These are phyloP conservation scores for Teleogryllus oceanicus DNA, from an alignment of 2,888 invertebrate species.

Conservation along the genomic window DNA sequence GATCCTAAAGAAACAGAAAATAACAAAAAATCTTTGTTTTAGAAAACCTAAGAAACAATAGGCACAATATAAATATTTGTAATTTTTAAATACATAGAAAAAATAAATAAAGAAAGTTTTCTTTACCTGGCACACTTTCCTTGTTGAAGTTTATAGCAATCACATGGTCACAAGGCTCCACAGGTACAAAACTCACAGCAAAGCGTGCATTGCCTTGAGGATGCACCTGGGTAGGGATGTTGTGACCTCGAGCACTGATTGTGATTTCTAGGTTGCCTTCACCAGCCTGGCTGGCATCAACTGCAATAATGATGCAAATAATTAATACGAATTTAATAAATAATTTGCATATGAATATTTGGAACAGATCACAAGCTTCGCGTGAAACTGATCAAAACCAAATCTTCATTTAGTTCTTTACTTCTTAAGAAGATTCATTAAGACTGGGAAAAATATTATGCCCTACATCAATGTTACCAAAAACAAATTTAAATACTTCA, in stretches of 20 bases:
- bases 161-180: slow-evolving; percentile 88
- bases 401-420: too few relatives aligned
- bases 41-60: not conserved
- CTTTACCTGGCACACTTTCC: slow-evolving; percentile 57
- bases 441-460: too few relatives aligned
- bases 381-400: too few relatives aligned
- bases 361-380: too few relatives aligned
- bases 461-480: too few relatives aligned
- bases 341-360: too few relatives aligned
- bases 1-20: slow-evolving; percentile 67
- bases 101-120: not conserved
- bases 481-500: too few relatives aligned
- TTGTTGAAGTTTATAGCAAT: slow-evolving; percentile 98
- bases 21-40: not conserved
- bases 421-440: too few relatives aligned
- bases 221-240: slow-evolving; percentile 93
- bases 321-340: not conserved
- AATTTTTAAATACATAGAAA: not conserved
- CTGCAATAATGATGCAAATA: slow-evolving; percentile 47
- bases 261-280: slow-evolving; percentile 97
- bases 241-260: slow-evolving; percentile 86
- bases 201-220: slow-evolving; percentile 88
- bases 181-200: slow-evolving; percentile 93
- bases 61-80: not conserved
- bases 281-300: slow-evolving; percentile 94